Evolutionary conservation across 2,888 invertebrate species (phyloP), one percentile per base, ranked within the genome.

Genomic region (Atrina japonica): DNA sequence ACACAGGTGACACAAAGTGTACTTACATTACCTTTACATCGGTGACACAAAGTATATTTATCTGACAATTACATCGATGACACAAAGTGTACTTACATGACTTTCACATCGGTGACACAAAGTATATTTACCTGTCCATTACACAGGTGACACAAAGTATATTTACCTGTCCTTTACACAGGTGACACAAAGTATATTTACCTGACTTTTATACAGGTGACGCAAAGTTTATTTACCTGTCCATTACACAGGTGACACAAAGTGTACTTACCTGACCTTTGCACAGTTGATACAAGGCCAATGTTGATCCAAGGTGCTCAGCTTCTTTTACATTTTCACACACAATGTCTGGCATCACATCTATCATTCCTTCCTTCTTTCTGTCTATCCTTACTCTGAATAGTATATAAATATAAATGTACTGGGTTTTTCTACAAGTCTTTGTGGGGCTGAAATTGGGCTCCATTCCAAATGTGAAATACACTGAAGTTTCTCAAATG

Each of bases 281-380:
- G 72, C 89, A 90, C 27, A 90, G 83, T 7, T 83, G 78, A 71
- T 89, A 90, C 30, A 90, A 78, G 9, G 88, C 88, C 23, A 88
- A 73, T 1, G 88, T 88, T n/a, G 86, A 81, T 18, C 87, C 88
- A 53, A 89, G 67, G 73, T 89, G 88, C 70, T 90, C 88, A 3
- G 89, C 86, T 30, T 90, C 89, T 58, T 84, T 87, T 7, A 86
- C 76, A 64, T 84, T 88, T 52, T 83, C 84, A 80, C 88, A 88
- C 11, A 86, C 70, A 58, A 88, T 88, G 0, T 85, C 82, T 3
- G 87, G 86, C 21, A 76, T 77, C n/a, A 83, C 79, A 29, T 75
- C 71, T 21, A 88, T 63, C 27, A 70, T 50, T n/a, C 78, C 81
- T 45, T 87, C 87, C 66, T 85, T 85, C 59, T 76, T 77, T 61